Conservation (phyloP, 2,888 invertebrate species). For the Meandrusa payeni region DNA sequence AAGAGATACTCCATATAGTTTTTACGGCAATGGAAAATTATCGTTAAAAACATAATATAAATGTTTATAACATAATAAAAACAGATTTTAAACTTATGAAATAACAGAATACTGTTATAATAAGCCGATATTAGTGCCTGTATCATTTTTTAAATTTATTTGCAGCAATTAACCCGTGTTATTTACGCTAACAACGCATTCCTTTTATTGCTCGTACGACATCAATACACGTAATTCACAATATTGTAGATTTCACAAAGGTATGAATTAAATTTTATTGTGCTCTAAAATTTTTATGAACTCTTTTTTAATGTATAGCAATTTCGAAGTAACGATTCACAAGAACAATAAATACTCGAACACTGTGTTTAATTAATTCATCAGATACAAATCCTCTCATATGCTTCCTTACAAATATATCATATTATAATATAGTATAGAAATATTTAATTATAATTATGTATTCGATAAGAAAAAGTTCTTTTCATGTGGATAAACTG, state of each 20-base stretch:
- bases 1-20: slow-evolving; percentile 8
- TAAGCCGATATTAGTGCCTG: slow-evolving; percentile 7
- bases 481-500: too few species aligned
- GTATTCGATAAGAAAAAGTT: too few species aligned
- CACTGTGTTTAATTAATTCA: slow-evolving; percentile 3
- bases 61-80: slow-evolving; percentile 18
- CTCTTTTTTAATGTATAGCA: neutral
- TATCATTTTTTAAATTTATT: slow-evolving; percentile 17
- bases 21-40: slow-evolving; percentile 5
- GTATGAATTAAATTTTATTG: slow-evolving; percentile 20
- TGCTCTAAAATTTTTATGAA: slow-evolving; percentile 15
- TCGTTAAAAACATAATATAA: slow-evolving; percentile 9
- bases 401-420: too few species aligned
- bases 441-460: too few species aligned
- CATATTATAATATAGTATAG: too few species aligned
- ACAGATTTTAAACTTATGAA: slow-evolving; percentile 8
- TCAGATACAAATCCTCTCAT: neutral
- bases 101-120: slow-evolving; percentile 15
- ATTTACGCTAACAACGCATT: slow-evolving; percentile 18
- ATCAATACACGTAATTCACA: slow-evolving; percentile 14
- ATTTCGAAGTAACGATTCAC: slow-evolving; percentile 4
- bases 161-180: slow-evolving; percentile 17
- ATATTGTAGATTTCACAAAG: slow-evolving; percentile 17
- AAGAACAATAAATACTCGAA: slow-evolving; percentile 8
- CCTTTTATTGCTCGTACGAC: slow-evolving; percentile 11